These are phyloP conservation scores for Metacarcinus magister DNA, from an alignment of 2,888 invertebrate species.

Conservation along the genomic window DNA sequence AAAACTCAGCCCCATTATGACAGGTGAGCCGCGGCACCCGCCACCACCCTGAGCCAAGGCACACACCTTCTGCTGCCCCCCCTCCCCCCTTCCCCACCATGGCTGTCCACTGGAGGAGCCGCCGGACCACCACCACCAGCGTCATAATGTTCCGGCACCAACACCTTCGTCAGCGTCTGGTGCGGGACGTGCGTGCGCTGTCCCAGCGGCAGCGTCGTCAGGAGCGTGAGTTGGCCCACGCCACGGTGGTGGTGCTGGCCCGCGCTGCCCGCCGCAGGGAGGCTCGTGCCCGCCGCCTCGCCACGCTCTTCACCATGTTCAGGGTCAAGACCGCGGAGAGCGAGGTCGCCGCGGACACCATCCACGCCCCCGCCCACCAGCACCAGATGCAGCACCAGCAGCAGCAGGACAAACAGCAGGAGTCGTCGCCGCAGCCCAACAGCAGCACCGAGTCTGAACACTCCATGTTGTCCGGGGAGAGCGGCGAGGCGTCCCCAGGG, in stretches of 20 bases:
- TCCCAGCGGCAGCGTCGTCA: not conserved
- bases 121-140: slow-evolving; percentile 31
- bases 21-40: slow-evolving; percentile 49
- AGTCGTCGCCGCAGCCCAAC: slow-evolving; percentile 44
- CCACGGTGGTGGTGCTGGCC: slow-evolving; percentile 69
- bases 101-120: not conserved
- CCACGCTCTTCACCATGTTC: slow-evolving; percentile 68
- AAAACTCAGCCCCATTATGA: slow-evolving; percentile 59
- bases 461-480: slow-evolving; percentile 66
- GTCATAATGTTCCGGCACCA: slow-evolving; percentile 60
- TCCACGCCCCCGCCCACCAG: slow-evolving; percentile 28
- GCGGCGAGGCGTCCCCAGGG: slow-evolving; percentile 55
- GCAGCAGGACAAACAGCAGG: slow-evolving; percentile 37
- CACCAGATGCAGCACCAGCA: slow-evolving; percentile 67
- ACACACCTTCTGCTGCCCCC: not conserved
- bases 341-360: slow-evolving; percentile 54
- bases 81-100: not conserved
- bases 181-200: not conserved
- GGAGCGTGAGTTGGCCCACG: slow-evolving; percentile 61
- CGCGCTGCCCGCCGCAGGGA: slow-evolving; percentile 63
- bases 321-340: slow-evolving; percentile 55
- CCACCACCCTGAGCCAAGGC: not conserved
- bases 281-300: slow-evolving; percentile 21
- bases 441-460: slow-evolving; percentile 69
- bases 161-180: slow-evolving; percentile 55